These are phyloP conservation scores for Masnerella sp. DNA, from an alignment of 2,888 invertebrate genomes.

Conservation along the genomic window DNA sequence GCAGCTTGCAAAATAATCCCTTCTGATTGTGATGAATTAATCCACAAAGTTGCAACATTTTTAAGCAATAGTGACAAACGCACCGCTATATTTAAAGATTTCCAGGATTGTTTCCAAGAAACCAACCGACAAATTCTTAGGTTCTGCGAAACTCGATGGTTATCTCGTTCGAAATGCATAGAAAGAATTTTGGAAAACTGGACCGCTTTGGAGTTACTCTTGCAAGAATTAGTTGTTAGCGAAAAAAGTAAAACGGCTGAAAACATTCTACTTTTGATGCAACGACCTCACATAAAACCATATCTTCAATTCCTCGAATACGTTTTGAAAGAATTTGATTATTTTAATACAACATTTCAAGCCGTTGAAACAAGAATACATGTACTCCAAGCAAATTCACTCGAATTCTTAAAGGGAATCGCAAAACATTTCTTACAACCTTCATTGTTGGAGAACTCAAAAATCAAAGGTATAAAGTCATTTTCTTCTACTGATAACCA, in stretches of 20 bases:
- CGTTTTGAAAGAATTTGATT: neutral
- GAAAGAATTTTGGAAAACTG: constrained; percentile 9
- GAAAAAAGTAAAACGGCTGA: neutral
- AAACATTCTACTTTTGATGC: neutral
- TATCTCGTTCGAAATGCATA: constrained; percentile 22
- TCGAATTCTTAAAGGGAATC: neutral
- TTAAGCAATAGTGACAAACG: neutral
- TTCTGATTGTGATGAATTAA: neutral
- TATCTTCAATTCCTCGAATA: constrained; percentile 11
- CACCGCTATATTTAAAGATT: neutral
- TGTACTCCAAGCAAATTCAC: neutral
- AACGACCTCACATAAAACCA: constrained; percentile 5
- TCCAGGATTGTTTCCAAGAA: neutral
- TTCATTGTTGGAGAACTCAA: neutral
- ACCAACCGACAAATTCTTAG: neutral
- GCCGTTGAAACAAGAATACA: constrained; percentile 2
- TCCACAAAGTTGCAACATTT: neutral
- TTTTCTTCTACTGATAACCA: neutral
- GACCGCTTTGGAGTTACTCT: constrained; percentile 1
- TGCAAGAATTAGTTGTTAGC: neutral
- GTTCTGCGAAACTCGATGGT: constrained; percentile 42
- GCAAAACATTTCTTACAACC: constrained; percentile 10
- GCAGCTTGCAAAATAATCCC: neutral
- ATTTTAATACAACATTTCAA: constrained; percentile 10
- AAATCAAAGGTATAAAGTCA: neutral